Conservation (phyloP, 2,113 vertebrate species). For the Tragelaphus strepsiceros region DNA sequence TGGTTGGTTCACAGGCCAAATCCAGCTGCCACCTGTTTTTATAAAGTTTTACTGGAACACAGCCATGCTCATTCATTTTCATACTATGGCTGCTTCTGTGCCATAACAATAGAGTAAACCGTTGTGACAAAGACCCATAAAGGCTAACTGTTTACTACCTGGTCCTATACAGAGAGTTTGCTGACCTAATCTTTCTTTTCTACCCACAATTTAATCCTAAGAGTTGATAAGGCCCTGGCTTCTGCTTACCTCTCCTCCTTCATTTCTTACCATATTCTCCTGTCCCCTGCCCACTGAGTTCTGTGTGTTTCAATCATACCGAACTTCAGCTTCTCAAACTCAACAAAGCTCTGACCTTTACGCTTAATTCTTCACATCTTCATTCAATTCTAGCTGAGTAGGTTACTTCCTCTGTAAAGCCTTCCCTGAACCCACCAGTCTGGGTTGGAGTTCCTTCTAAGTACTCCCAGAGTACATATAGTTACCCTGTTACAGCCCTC, state of each 20-base stretch:
- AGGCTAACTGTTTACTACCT: background rate
- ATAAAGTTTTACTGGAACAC: conserved; percentile 24
- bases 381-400: background rate
- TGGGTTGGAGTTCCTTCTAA: background rate
- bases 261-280: background rate
- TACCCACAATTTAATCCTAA: background rate
- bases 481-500: background rate
- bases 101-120: background rate
- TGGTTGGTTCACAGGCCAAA: background rate
- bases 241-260: background rate
- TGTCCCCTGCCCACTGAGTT: background rate
- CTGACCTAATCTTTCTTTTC: background rate
- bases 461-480: background rate
- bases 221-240: background rate
- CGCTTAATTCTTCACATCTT: background rate
- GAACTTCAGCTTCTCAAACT: conserved; percentile 27
- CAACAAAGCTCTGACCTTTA: background rate
- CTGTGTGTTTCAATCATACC: background rate
- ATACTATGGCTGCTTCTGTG: background rate
- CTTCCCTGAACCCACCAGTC: background rate
- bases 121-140: background rate
- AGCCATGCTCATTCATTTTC: background rate
- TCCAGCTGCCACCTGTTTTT: conserved; percentile 9
- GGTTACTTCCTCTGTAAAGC: background rate
- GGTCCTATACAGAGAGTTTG: background rate